phyloP scores from a whole-genome alignment of 2,888 invertebrate genomes.

The Callyntrura guangdongensis region DNA sequence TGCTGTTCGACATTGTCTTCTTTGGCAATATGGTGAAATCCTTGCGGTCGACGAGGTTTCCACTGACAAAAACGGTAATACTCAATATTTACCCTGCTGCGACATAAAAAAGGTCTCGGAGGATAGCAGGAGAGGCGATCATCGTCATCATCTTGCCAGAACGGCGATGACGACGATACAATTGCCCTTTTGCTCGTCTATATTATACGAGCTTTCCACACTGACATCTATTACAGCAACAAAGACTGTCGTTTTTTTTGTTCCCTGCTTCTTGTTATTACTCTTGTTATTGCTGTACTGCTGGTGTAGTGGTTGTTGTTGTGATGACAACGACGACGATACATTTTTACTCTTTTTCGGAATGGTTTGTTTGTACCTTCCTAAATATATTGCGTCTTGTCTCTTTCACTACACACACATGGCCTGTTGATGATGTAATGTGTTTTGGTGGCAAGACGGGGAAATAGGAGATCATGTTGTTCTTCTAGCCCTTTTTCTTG shows the following conservation, averaged over 20 bases:
- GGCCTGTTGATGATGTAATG: conserved; percentile 47
- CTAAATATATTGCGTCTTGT: conserved; percentile 21
- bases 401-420: conserved; percentile 13
- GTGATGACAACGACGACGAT: background rate
- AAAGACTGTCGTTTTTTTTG: conserved; percentile 30
- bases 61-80: conserved; percentile 22
- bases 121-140: conserved; percentile 54
- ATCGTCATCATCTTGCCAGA: conserved; percentile 5
- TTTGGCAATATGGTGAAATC: conserved; percentile 10
- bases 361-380: background rate
- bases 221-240: conserved; percentile 59
- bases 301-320: background rate
- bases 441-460: conserved; percentile 14
- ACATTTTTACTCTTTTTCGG: background rate
- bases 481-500: conserved; percentile 38
- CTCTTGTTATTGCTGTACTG: background rate
- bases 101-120: conserved; percentile 69
- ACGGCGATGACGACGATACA: conserved; percentile 51
- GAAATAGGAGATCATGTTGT: conserved; percentile 58
- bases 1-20: background rate
- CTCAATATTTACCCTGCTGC: conserved; percentile 68
- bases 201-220: conserved; percentile 1
- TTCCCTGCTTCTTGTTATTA: background rate
- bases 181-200: conserved; percentile 58
- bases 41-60: conserved; percentile 20